phyloP scores from a whole-genome alignment of 2,797 vertebrate genomes.

The Cyprinella venusta region DNA sequence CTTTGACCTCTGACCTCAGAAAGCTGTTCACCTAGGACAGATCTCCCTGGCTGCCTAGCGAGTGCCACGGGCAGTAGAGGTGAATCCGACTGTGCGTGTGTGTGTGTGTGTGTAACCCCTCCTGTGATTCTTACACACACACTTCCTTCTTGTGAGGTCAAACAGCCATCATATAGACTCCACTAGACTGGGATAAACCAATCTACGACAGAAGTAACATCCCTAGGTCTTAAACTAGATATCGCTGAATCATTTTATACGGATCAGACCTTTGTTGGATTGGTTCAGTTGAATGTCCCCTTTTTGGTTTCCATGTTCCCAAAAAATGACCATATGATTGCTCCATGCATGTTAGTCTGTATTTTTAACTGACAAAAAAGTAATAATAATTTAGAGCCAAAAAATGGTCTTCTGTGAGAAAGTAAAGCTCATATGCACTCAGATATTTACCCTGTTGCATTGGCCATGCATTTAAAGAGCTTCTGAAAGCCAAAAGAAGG shows the following conservation, averaged over 20 bases:
- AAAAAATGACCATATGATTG: not conserved
- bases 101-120: conserved; percentile 64
- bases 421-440: conserved; percentile 1
- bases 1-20: conserved; percentile 67
- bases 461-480: not conserved
- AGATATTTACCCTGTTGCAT: not conserved
- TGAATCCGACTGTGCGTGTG: conserved; percentile 42
- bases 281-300: conserved; percentile 1
- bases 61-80: conserved; percentile 14
- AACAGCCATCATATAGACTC: conserved; percentile 32
- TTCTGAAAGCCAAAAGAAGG: too few species aligned
- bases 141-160: conserved; percentile 46
- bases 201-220: not conserved
- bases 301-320: not conserved
- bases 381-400: not conserved
- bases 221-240: conserved; percentile 23
- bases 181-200: conserved; percentile 26
- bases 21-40: conserved; percentile 51
- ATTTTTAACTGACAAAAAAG: not conserved
- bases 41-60: conserved; percentile 58
- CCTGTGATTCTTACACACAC: conserved; percentile 62
- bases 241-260: not conserved
- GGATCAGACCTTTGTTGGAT: conserved; percentile 11
- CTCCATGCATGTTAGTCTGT: conserved; percentile 16
- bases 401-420: not conserved